Percentiles rank a stretch among this genome's conserved stretches.
Evolutionary conservation across 2,797 vertebrate genomes (phyloP).

Genomic region (Myotis planiceps): DNA sequence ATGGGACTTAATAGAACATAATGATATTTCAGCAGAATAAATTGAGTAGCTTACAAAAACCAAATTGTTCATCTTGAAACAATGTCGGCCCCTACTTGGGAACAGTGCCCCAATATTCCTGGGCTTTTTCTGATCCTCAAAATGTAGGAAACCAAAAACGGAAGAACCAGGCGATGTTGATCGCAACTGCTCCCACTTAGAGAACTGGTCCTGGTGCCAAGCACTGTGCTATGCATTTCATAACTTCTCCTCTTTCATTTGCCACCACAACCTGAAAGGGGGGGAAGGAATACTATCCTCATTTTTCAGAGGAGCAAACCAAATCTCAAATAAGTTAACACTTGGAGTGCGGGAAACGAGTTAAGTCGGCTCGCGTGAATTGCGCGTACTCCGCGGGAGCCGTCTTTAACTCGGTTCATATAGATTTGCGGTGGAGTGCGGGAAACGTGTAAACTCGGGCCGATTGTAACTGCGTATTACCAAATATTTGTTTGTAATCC

Average conservation of each 20-base stretch:
- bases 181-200: neutral
- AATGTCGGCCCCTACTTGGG: neutral
- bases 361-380: too few relatives aligned
- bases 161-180: neutral
- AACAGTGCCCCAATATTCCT: neutral
- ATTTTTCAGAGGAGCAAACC: neutral
- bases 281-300: neutral
- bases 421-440: too few relatives aligned
- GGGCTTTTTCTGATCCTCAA: neutral
- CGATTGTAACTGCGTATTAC: too few relatives aligned
- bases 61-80: constrained; percentile 21
- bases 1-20: neutral
- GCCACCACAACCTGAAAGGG: neutral
- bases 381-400: too few relatives aligned
- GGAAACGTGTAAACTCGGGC: too few relatives aligned
- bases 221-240: neutral
- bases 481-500: too few relatives aligned
- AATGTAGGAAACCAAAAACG: neutral
- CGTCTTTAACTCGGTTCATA: too few relatives aligned
- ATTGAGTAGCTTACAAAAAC: neutral
- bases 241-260: neutral
- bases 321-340: neutral
- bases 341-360: too few relatives aligned
- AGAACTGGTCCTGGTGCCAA: neutral
- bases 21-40: constrained; percentile 39